A percentile compares a stretch with the other conserved stretches of the same genome.
Evolutionary conservation across 2,888 invertebrate genomes (phyloP).

Genomic region (Petrophora chlorosata): DNA sequence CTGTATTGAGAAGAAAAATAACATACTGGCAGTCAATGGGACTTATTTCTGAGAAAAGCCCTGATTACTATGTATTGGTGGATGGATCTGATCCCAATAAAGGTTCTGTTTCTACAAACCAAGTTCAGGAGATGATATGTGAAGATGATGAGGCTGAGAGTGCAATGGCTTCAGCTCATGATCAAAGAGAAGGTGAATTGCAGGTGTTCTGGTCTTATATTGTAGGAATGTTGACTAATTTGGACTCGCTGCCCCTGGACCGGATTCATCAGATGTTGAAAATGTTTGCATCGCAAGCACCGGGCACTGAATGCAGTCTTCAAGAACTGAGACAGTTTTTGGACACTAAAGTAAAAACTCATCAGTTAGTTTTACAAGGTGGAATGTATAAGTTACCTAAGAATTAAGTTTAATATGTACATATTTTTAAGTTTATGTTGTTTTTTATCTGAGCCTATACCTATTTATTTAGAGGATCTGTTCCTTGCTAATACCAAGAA

Average conservation of each 20-base stretch:
- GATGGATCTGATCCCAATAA: slow-evolving; percentile 85
- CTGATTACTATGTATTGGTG: slow-evolving; percentile 89
- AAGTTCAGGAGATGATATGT: slow-evolving; percentile 86
- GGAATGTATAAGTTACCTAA: slow-evolving; percentile 95
- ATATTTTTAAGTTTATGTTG: neutral
- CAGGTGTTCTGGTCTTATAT: slow-evolving; percentile 99
- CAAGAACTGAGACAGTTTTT: slow-evolving; percentile 95
- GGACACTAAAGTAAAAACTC: slow-evolving; percentile 96
- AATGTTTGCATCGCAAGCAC: slow-evolving; percentile 97
- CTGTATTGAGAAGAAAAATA: slow-evolving; percentile 93
- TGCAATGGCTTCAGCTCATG: slow-evolving; percentile 96
- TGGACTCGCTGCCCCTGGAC: slow-evolving; percentile 95
- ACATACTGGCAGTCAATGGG: slow-evolving; percentile 98
- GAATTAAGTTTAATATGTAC: slow-evolving; percentile 68
- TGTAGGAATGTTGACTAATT: slow-evolving; percentile 97
- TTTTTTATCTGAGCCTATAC: too few relatives aligned
- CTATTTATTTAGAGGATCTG: too few relatives aligned
- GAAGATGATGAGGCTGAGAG: slow-evolving; percentile 97
- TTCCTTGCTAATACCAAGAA: too few relatives aligned
- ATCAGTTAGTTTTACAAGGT: slow-evolving; percentile 92
- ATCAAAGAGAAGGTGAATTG: slow-evolving; percentile 96
- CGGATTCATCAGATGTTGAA: slow-evolving; percentile 98
- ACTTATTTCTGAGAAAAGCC: slow-evolving; percentile 89
- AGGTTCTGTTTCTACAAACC: slow-evolving; percentile 80
- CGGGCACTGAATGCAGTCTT: slow-evolving; percentile 93